Evolutionary conservation across 1,140 invertebrate species (phyloP).

Genomic region (Notospermus geniculatus): DNA sequence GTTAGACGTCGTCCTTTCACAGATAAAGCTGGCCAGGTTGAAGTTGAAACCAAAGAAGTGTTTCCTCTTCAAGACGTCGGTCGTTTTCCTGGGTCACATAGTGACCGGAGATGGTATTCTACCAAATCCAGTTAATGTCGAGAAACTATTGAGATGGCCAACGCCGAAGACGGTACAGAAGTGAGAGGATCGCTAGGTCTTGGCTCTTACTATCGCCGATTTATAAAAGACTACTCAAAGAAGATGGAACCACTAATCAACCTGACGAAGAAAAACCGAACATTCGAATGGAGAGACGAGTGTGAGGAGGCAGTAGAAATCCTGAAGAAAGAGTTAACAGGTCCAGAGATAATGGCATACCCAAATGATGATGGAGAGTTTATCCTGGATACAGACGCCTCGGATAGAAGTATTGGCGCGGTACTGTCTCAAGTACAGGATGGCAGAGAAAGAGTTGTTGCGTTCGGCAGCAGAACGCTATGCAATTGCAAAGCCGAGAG

Average conservation of each 20-base stretch:
- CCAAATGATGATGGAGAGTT: constrained; percentile 44
- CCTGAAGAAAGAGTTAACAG: constrained; percentile 11
- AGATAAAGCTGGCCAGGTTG: constrained; percentile 24
- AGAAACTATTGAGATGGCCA: constrained; percentile 47
- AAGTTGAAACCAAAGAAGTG: constrained; percentile 56
- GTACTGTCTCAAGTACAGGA: constrained; percentile 50
- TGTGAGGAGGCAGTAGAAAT: constrained; percentile 13
- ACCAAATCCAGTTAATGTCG: constrained; percentile 41
- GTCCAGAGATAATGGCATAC: constrained; percentile 20
- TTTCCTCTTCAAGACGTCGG: constrained; percentile 42
- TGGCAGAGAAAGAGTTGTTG: constrained; percentile 26
- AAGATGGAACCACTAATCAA: constrained; percentile 20
- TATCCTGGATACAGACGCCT: constrained; percentile 55
- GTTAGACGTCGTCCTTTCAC: background rate
- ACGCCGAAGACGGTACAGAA: constrained; percentile 41
- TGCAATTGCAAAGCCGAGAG: constrained; percentile 16
- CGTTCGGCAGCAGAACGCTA: constrained; percentile 16
- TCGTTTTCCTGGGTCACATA: constrained; percentile 23
- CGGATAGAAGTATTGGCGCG: constrained; percentile 50
- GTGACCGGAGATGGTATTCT: constrained; percentile 20
- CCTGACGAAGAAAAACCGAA: constrained; percentile 11
- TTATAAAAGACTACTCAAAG: constrained; percentile 31
- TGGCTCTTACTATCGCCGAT: constrained; percentile 54
- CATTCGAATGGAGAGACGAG: constrained; percentile 10
- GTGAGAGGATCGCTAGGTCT: constrained; percentile 50